Evolutionary conservation across 2,888 invertebrate genomes (phyloP).

Genomic region (Drosophila pseudotalamancana): DNA sequence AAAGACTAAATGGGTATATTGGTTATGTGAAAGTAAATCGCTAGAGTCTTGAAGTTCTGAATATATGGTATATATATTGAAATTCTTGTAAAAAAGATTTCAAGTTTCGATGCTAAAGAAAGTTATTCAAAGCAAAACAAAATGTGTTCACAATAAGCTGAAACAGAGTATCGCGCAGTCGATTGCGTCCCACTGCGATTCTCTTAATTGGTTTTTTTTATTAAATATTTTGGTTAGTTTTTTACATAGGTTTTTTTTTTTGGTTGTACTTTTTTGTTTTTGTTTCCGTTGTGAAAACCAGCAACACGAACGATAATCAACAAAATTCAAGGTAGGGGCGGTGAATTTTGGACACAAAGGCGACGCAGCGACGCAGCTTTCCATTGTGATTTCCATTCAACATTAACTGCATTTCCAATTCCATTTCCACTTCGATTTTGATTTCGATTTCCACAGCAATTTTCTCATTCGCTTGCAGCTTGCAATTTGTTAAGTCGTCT

Average conservation of each 20-base stretch:
- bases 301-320: conserved; percentile 61
- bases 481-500: conserved; percentile 64
- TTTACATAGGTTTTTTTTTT: conserved; percentile 19
- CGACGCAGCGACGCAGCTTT: conserved; percentile 16
- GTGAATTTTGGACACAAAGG: conserved; percentile 2
- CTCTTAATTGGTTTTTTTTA: neutral
- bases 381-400: neutral
- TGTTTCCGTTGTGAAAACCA: no score
- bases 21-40: no score
- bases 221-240: conserved; percentile 33
- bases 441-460: conserved; percentile 14
- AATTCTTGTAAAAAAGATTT: no score
- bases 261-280: conserved; percentile 7
- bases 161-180: no score
- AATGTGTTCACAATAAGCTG: no score
- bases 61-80: no score
- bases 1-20: no score
- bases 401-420: neutral
- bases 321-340: neutral
- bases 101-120: no score
- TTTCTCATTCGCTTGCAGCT: conserved; percentile 20
- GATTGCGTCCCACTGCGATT: no score
- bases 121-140: no score
- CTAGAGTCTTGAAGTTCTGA: no score
- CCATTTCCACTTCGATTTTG: neutral